A percentile compares a stretch with the other conserved stretches of the same genome.
Evolutionary conservation across 2,888 invertebrate species (phyloP).

Genomic region (Hartigia nigra): DNA sequence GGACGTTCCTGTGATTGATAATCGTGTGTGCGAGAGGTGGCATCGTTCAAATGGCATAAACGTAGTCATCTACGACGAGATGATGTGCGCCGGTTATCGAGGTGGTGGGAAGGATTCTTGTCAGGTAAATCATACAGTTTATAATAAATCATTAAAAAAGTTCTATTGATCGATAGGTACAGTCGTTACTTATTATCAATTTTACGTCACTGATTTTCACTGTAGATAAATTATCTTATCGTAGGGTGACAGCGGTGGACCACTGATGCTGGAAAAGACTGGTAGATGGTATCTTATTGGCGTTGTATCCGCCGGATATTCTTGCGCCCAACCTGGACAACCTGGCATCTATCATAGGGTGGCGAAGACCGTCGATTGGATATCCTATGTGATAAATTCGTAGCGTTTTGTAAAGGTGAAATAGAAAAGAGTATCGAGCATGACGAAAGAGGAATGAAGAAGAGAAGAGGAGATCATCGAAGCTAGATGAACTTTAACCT

Average conservation of each 20-base stretch:
- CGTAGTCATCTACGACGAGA: constrained; percentile 93
- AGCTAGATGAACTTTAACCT: background rate
- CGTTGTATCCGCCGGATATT: constrained; percentile 93
- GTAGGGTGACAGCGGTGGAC: constrained; percentile 89
- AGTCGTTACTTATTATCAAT: background rate
- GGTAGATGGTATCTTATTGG: constrained; percentile 92
- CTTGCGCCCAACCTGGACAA: constrained; percentile 92
- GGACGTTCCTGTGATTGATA: constrained; percentile 93
- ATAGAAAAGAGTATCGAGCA: background rate
- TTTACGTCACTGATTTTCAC: background rate
- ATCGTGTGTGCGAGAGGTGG: constrained; percentile 79
- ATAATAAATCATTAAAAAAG: background rate
- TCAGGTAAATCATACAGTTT: constrained; percentile 66
- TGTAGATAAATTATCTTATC: constrained; percentile 26
- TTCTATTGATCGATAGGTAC: background rate
- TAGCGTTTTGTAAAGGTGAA: constrained; percentile 37
- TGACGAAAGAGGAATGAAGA: background rate
- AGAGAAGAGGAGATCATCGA: background rate
- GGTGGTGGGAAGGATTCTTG: constrained; percentile 87
- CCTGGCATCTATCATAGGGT: constrained; percentile 95
- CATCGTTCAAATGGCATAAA: constrained; percentile 82
- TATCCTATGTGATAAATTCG: constrained; percentile 74
- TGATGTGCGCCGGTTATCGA: constrained; percentile 94
- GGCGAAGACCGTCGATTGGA: constrained; percentile 94
- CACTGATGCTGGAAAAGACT: constrained; percentile 87